Evolutionary conservation across 2,888 invertebrate species (phyloP).

Genomic region (Thereva nobilitata): DNA sequence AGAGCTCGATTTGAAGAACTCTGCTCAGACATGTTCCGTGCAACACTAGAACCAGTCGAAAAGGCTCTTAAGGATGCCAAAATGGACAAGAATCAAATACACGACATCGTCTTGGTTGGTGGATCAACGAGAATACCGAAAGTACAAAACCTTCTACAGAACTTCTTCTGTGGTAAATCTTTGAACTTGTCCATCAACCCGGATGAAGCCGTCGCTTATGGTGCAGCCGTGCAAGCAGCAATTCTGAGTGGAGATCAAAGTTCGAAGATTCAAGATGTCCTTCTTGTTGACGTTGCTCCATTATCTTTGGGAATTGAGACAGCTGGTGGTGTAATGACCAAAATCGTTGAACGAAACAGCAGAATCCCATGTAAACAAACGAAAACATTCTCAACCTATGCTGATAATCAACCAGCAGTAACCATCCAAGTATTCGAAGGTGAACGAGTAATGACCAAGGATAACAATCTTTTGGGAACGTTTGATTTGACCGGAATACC

Average conservation of each 20-base stretch:
- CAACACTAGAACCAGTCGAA: slow-evolving; percentile 73
- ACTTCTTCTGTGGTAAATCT: slow-evolving; percentile 74
- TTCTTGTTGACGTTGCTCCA: slow-evolving; percentile 70
- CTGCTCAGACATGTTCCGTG: slow-evolving; percentile 69
- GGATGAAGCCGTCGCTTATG: slow-evolving; percentile 79
- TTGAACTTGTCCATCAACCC: slow-evolving; percentile 77
- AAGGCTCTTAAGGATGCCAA: slow-evolving; percentile 58
- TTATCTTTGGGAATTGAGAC: slow-evolving; percentile 77
- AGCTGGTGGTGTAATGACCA: slow-evolving; percentile 79
- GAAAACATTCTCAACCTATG: slow-evolving; percentile 41
- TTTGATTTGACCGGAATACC: slow-evolving; percentile 95
- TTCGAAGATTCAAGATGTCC: slow-evolving; percentile 73
- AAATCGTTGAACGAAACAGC: slow-evolving; percentile 72
- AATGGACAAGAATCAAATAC: slow-evolving; percentile 71
- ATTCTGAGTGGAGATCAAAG: slow-evolving; percentile 72
- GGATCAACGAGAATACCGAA: slow-evolving; percentile 81
- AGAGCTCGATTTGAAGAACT: slow-evolving; percentile 75
- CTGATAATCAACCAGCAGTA: slow-evolving; percentile 79
- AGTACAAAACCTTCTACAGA: slow-evolving; percentile 72
- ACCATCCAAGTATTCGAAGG: slow-evolving; percentile 76
- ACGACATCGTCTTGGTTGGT: slow-evolving; percentile 81
- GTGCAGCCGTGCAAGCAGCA: slow-evolving; percentile 74
- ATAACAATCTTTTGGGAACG: slow-evolving; percentile 91
- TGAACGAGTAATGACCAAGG: slow-evolving; percentile 87
- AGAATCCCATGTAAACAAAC: slow-evolving; percentile 57